Evolutionary conservation across 37 sponge, comb jelly and placozoan species (phyloP).

Genomic region (Cladorhizidae sp.): DNA sequence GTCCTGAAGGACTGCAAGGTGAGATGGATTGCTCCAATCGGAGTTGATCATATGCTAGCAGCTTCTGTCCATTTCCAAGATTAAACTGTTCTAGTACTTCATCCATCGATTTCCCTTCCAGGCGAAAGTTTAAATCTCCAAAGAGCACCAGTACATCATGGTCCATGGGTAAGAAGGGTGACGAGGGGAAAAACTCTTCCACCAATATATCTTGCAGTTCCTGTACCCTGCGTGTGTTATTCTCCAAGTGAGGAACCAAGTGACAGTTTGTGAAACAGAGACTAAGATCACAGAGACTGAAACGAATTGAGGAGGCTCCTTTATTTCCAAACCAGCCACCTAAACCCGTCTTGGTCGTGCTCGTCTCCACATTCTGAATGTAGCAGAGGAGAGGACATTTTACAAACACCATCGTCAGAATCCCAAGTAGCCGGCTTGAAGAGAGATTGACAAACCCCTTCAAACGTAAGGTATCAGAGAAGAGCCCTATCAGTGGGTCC

Average conservation of each 20-base stretch:
- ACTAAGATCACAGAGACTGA: conserved; percentile 46
- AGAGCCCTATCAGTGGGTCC: conserved; percentile 52
- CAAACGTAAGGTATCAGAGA: conserved; percentile 32
- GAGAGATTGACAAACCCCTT: conserved; percentile 58
- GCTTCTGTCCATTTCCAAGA: background rate
- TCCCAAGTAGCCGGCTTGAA: conserved; percentile 51
- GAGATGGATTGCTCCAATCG: conserved; percentile 53
- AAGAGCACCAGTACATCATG: conserved; percentile 74
- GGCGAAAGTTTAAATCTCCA: conserved; percentile 82
- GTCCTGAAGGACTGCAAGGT: conserved; percentile 22
- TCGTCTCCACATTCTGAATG: conserved; percentile 34
- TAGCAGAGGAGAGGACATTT: conserved; percentile 77
- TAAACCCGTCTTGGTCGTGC: conserved; percentile 66
- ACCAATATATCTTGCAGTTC: conserved; percentile 65
- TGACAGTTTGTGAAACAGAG: conserved; percentile 85
- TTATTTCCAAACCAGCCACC: conserved; percentile 82
- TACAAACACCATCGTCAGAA: conserved; percentile 76
- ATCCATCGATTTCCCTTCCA: conserved; percentile 55
- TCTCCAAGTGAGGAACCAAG: conserved; percentile 61
- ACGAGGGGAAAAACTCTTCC: conserved; percentile 28
- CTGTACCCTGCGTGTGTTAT: conserved; percentile 50
- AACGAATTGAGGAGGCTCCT: conserved; percentile 70
- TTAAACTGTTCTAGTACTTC: conserved; percentile 39
- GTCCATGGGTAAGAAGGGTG: conserved; percentile 5
- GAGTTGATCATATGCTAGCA: conserved; percentile 64